These are phyloP conservation scores for Syngnathus rostellatus DNA, from an alignment of 2,797 vertebrate species.

Conservation along the genomic window DNA sequence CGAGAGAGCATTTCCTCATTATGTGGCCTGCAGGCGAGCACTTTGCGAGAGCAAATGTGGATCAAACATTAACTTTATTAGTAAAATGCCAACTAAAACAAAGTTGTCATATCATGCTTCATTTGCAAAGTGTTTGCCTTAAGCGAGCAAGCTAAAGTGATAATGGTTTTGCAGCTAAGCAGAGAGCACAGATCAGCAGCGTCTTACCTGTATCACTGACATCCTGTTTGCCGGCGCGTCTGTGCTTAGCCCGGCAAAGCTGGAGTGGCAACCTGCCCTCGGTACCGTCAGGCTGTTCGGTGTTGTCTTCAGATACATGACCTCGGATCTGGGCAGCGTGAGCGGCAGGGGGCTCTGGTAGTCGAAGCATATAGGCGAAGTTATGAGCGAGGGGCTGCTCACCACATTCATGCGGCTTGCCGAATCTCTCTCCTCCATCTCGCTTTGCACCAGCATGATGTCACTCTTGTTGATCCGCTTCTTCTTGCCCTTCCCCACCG, in stretches of 20 bases:
- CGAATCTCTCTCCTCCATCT: conserved; percentile 95
- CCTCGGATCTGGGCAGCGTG: conserved; percentile 96
- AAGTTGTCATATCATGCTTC: conserved; percentile 30
- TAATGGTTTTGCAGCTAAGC: conserved; percentile 52
- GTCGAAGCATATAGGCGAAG: conserved; percentile 98
- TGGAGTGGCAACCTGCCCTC: conserved; percentile 95
- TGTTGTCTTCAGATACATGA: conserved; percentile 98
- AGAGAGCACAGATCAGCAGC: conserved; percentile 52
- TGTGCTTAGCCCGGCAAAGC: conserved; percentile 90
- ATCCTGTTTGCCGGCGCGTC: conserved; percentile 94
- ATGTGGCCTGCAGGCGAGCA: conserved; percentile 53
- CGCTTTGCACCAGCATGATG: conserved; percentile 99
- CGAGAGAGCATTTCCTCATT: conserved; percentile 53
- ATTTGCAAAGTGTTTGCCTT: conserved; percentile 27
- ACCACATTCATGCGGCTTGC: conserved; percentile 99
- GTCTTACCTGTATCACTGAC: conserved; percentile 99
- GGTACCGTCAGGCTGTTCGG: conserved; percentile 97
- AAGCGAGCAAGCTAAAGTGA: conserved; percentile 22
- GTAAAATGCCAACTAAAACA: conserved; percentile 24
- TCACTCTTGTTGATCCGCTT: conserved; percentile 99
- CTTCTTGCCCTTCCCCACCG: conserved; percentile 92
- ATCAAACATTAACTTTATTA: conserved; percentile 11
- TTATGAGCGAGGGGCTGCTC: conserved; percentile 98
- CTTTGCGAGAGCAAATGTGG: conserved; percentile 39
- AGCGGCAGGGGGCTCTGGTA: conserved; percentile 98